phyloP scores from a whole-genome alignment of 2,113 vertebrate species.

The Brachyhypopomus gauderio region DNA sequence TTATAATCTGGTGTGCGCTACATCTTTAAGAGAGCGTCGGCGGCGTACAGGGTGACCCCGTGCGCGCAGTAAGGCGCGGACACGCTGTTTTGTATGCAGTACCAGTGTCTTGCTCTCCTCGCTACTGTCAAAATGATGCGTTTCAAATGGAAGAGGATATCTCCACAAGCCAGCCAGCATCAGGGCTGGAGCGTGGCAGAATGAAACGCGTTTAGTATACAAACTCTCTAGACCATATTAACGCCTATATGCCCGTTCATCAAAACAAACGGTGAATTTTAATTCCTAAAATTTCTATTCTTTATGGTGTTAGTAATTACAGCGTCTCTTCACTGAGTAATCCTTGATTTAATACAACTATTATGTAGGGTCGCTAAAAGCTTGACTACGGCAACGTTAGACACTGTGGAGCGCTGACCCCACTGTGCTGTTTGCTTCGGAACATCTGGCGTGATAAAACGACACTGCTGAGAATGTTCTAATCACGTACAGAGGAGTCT shows the following conservation, averaged over 20 bases:
- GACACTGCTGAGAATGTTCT: conserved; percentile 70
- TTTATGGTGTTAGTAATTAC: conserved; percentile 16
- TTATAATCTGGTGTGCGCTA: conserved; percentile 12
- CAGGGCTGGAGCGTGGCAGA: not conserved
- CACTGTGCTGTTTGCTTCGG: conserved; percentile 57
- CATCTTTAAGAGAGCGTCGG: conserved; percentile 21
- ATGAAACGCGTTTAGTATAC: not conserved
- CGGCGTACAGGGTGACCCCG: not conserved
- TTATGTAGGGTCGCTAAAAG: conserved; percentile 50
- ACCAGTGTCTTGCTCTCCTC: not conserved
- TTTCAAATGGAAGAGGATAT: conserved; percentile 3
- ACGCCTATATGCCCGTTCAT: not conserved
- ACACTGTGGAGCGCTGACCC: conserved; percentile 39
- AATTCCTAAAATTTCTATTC: not conserved
- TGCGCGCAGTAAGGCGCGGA: not conserved
- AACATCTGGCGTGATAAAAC: conserved; percentile 77
- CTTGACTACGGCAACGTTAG: conserved; percentile 45
- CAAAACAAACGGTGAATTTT: not conserved
- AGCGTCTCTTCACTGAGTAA: not conserved
- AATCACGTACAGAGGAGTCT: conserved; percentile 74
- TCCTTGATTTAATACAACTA: conserved; percentile 29
- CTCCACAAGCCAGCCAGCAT: not conserved
- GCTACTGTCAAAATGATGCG: not conserved
- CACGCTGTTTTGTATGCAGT: not conserved
- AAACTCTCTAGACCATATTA: not conserved